phyloP scores from a whole-genome alignment of 1,140 invertebrate species.

The Maniola jurtina region DNA sequence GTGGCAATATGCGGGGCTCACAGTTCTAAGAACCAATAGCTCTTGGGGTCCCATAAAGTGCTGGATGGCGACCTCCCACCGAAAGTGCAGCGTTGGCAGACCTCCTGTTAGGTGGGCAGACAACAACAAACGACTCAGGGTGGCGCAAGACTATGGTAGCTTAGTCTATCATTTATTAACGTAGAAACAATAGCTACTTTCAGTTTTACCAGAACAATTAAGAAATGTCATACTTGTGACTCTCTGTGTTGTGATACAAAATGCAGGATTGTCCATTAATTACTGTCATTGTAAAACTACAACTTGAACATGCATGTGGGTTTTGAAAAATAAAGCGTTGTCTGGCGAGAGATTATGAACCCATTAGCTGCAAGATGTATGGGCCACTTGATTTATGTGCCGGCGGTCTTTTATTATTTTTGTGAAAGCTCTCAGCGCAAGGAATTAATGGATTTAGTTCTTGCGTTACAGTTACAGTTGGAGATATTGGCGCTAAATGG shows the following conservation, averaged over 20 bases:
- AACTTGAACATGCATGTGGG: neutral
- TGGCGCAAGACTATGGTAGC: too few relatives aligned
- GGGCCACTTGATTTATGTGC: conserved; percentile 31
- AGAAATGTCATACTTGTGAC: too few relatives aligned
- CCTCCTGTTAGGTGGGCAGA: too few relatives aligned
- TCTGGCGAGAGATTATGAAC: conserved; percentile 23
- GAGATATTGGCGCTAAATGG: conserved; percentile 24
- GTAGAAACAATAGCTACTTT: too few relatives aligned
- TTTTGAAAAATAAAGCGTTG: conserved; percentile 11
- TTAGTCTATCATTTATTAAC: too few relatives aligned
- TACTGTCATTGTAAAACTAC: conserved; percentile 10
- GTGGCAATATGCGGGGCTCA: too few relatives aligned
- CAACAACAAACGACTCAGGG: too few relatives aligned
- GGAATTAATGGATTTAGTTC: conserved; percentile 22
- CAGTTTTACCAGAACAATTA: too few relatives aligned
- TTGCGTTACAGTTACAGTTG: conserved; percentile 4
- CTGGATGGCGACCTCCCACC: too few relatives aligned
- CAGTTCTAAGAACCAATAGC: too few relatives aligned
- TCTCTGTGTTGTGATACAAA: neutral
- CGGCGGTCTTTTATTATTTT: conserved; percentile 30
- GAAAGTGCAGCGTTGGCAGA: too few relatives aligned
- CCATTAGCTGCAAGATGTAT: conserved; percentile 30
- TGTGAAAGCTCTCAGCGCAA: conserved; percentile 20
- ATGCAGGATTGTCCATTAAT: conserved; percentile 8
- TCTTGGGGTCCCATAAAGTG: too few relatives aligned